These are phyloP conservation scores for Mesopsocus fuscifrons DNA, from an alignment of 2,888 invertebrate species.

Conservation along the genomic window DNA sequence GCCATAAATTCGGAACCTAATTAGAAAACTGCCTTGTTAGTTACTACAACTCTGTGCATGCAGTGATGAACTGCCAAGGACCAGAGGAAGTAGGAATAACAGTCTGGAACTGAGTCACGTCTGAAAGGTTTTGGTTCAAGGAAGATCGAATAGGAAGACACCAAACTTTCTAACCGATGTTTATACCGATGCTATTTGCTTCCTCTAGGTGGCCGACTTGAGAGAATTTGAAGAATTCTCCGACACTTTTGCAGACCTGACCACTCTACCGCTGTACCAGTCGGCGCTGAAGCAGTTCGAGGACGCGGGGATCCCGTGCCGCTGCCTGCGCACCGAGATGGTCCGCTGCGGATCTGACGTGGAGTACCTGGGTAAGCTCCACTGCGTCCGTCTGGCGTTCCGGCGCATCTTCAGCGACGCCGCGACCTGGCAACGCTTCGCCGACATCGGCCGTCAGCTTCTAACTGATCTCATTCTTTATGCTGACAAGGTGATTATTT, in stretches of 20 bases:
- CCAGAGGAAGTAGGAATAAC: too few species aligned
- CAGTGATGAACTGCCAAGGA: too few species aligned
- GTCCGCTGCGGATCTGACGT: constrained; percentile 77
- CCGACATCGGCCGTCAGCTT: constrained; percentile 72
- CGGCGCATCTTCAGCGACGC: constrained; percentile 52
- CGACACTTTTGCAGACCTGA: constrained; percentile 54
- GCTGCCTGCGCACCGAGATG: constrained; percentile 64
- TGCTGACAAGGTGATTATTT: constrained; percentile 50
- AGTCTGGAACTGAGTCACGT: too few species aligned
- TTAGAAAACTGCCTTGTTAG: too few species aligned
- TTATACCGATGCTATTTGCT: too few species aligned
- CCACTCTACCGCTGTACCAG: constrained; percentile 69
- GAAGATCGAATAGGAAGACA: too few species aligned
- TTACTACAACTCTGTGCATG: too few species aligned
- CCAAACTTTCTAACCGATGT: too few species aligned
- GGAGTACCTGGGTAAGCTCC: constrained; percentile 90
- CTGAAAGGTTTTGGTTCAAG: too few species aligned
- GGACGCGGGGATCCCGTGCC: constrained; percentile 28
- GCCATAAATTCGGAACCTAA: too few species aligned
- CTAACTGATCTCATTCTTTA: constrained; percentile 72
- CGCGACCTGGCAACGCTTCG: constrained; percentile 60
- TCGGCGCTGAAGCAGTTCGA: constrained; percentile 67
- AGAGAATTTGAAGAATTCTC: constrained; percentile 76
- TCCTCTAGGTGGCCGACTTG: constrained; percentile 62
- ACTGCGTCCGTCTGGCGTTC: constrained; percentile 80